A percentile compares a stretch with the other conserved stretches of the same genome.
These are phyloP conservation scores for Passerina amoena DNA, from an alignment of 2,113 vertebrate genomes.

Conservation along the genomic window DNA sequence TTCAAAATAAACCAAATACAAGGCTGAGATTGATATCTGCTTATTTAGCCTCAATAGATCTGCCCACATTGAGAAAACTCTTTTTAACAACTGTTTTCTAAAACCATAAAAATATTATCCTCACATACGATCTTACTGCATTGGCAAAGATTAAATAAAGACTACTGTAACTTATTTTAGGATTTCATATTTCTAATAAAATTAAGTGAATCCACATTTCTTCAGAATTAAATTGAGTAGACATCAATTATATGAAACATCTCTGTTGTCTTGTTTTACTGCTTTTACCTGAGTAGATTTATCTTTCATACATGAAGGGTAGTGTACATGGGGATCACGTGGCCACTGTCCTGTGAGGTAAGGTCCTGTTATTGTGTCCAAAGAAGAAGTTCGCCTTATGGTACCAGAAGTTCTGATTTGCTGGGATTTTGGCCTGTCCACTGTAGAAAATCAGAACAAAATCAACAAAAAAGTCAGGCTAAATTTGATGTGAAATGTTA, in stretches of 20 bases:
- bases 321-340: conserved; percentile 87
- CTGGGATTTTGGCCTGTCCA: conserved; percentile 88
- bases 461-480: conserved; percentile 46
- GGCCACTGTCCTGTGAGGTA: conserved; percentile 99
- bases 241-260: not conserved
- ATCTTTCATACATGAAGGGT: conserved; percentile 95
- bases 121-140: not conserved
- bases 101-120: not conserved
- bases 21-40: not conserved
- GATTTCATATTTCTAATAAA: not conserved
- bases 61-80: not conserved
- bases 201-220: not conserved
- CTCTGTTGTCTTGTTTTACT: conserved; percentile 3
- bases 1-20: not conserved
- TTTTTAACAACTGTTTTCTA: not conserved
- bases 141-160: not conserved
- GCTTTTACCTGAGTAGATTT: conserved; percentile 93
- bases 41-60: not conserved
- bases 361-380: conserved; percentile 93
- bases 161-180: not conserved
- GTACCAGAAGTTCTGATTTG: conserved; percentile 85
- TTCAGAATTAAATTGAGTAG: not conserved
- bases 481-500: conserved; percentile 17
- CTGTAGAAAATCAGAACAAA: conserved; percentile 72
- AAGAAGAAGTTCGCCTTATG: conserved; percentile 89